Evolutionary conservation across 2,113 vertebrate genomes (phyloP).

Genomic region (Callorhinus ursinus): DNA sequence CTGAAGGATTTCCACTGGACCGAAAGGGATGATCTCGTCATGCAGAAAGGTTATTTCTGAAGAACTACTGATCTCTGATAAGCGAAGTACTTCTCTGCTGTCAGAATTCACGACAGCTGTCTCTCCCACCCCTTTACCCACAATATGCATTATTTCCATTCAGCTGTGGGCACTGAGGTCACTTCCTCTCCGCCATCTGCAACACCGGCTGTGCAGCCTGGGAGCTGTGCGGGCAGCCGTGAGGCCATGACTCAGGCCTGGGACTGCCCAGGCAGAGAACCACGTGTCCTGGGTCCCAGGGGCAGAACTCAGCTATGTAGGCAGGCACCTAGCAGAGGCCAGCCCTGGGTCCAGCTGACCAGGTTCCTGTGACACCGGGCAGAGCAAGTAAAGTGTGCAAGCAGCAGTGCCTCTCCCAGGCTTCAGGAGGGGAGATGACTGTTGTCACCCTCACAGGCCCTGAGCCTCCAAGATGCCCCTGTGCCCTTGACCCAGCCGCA

Average conservation of each 20-base stretch:
- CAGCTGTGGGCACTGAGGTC: accelerated
- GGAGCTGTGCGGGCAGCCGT: too few relatives aligned
- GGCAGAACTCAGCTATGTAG: neutral
- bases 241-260: neutral
- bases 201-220: neutral
- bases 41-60: neutral
- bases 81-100: neutral
- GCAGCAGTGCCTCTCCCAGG: neutral
- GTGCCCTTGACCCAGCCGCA: neutral
- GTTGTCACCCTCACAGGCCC: neutral
- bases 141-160: accelerated
- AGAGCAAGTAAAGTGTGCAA: neutral
- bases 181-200: neutral
- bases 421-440: neutral
- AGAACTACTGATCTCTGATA: neutral
- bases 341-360: neutral
- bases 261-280: neutral
- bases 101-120: neutral
- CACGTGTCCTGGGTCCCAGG: neutral
- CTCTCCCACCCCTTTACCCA: too few relatives aligned
- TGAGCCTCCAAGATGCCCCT: neutral
- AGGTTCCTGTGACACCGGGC: neutral
- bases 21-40: neutral
- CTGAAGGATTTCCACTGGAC: neutral
- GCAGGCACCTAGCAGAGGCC: accelerated